phyloP scores from a whole-genome alignment of 1,140 invertebrate species.

The Nylanderia fulva region DNA sequence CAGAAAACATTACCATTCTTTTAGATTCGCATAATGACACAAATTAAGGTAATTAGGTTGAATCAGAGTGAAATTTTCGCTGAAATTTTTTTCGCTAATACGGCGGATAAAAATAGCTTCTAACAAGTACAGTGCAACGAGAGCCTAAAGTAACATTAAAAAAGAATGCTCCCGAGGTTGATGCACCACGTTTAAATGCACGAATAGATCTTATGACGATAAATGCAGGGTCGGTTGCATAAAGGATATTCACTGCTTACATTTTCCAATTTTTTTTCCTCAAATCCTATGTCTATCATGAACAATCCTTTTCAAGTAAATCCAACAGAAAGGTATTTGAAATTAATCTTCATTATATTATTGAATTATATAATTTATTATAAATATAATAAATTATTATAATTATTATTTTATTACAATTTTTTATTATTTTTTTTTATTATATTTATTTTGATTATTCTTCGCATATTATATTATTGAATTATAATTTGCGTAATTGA shows the following conservation, averaged over 20 bases:
- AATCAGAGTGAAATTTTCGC: not conserved
- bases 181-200: conserved; percentile 33
- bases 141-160: conserved; percentile 19
- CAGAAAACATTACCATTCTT: not conserved
- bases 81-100: not conserved
- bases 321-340: not conserved
- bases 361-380: no score
- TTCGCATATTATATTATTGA: not conserved
- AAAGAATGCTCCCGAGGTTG: conserved; percentile 27
- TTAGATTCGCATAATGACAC: not conserved
- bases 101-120: conserved; percentile 6
- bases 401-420: no score
- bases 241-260: not conserved
- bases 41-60: conserved; percentile 3
- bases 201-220: conserved; percentile 36
- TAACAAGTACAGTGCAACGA: no score
- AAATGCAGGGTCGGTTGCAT: conserved; percentile 24
- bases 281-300: not conserved
- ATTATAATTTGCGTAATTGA: not conserved
- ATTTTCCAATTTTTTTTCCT: not conserved
- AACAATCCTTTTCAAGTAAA: not conserved
- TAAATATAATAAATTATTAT: no score
- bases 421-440: no score
- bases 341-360: not conserved
- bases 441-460: no score